A percentile compares a stretch with the other conserved stretches of the same genome.
Conservation (phyloP, 2,888 invertebrate species). For the Anthrax anthrax region DNA sequence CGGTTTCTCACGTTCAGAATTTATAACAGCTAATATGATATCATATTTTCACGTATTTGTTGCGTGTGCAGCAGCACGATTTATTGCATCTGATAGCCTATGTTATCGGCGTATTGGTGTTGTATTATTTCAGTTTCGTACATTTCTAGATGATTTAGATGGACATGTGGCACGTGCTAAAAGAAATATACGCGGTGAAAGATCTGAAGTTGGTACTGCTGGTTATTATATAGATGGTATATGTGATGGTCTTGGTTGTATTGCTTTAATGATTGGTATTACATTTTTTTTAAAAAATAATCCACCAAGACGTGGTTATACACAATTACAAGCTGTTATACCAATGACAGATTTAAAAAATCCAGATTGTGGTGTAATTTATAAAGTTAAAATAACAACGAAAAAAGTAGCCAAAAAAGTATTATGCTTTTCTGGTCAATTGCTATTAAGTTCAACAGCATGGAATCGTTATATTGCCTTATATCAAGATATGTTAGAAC, state of each 20-base stretch:
- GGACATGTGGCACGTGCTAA: slow-evolving; percentile 71
- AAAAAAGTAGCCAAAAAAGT: slow-evolving; percentile 51
- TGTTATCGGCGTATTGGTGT: slow-evolving; percentile 58
- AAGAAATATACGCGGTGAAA: slow-evolving; percentile 59
- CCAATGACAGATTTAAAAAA: slow-evolving; percentile 35
- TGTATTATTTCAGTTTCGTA: slow-evolving; percentile 62
- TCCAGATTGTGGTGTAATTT: slow-evolving; percentile 42
- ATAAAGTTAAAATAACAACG: slow-evolving; percentile 52
- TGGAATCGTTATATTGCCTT: slow-evolving; percentile 76
- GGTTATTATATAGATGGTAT: slow-evolving; percentile 75
- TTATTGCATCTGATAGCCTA: slow-evolving; percentile 57
- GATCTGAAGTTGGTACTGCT: slow-evolving; percentile 62
- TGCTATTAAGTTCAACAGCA: slow-evolving; percentile 57
- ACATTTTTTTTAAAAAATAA: slow-evolving; percentile 54
- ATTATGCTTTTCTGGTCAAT: slow-evolving; percentile 51
- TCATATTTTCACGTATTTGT: slow-evolving; percentile 65
- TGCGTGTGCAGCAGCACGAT: slow-evolving; percentile 58
- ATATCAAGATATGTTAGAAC: slow-evolving; percentile 63
- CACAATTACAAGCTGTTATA: slow-evolving; percentile 45
- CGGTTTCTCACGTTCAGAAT: slow-evolving; percentile 43
- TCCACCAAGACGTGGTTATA: slow-evolving; percentile 58
- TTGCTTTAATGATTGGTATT: slow-evolving; percentile 55
- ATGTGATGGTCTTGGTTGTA: slow-evolving; percentile 64
- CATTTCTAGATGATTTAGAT: slow-evolving; percentile 73
- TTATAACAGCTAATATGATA: slow-evolving; percentile 72